Percentiles rank a stretch among this genome's conserved stretches.
Conservation (phyloP, 2,113 vertebrate species). For the Brevimyrus niger region DNA sequence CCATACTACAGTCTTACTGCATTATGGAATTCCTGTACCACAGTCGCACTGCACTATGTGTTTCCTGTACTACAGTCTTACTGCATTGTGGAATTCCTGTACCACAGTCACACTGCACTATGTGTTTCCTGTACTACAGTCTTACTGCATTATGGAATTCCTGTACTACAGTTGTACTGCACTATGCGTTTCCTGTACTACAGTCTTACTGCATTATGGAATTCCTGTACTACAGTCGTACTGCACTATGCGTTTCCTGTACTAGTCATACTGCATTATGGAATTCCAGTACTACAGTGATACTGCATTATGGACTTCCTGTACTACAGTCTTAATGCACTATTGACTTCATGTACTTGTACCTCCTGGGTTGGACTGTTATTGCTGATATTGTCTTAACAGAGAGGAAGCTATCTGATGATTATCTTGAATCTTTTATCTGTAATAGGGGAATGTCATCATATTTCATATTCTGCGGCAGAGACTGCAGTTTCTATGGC, state of each 20-base stretch:
- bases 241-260: not conserved
- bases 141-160: not conserved
- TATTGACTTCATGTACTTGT: not conserved
- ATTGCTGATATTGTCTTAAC: not conserved
- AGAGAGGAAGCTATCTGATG: not conserved
- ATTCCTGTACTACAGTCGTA: not conserved
- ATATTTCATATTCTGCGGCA: not conserved
- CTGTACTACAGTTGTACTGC: not conserved
- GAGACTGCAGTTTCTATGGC: not conserved
- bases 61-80: not conserved
- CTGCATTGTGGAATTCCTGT: not conserved
- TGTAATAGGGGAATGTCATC: not conserved
- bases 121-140: not conserved
- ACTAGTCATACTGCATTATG: not conserved
- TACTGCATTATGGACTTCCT: not conserved
- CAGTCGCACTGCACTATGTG: not conserved
- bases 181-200: not conserved
- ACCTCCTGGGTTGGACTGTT: not conserved
- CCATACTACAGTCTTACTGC: not conserved
- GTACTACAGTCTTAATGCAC: not conserved
- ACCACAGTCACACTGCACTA: not conserved
- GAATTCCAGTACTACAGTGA: not conserved
- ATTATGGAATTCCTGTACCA: not conserved
- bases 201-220: not conserved
- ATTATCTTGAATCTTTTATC: not conserved